Conservation (phyloP, 1,140 invertebrate species). For the Calycopis cecrops region DNA sequence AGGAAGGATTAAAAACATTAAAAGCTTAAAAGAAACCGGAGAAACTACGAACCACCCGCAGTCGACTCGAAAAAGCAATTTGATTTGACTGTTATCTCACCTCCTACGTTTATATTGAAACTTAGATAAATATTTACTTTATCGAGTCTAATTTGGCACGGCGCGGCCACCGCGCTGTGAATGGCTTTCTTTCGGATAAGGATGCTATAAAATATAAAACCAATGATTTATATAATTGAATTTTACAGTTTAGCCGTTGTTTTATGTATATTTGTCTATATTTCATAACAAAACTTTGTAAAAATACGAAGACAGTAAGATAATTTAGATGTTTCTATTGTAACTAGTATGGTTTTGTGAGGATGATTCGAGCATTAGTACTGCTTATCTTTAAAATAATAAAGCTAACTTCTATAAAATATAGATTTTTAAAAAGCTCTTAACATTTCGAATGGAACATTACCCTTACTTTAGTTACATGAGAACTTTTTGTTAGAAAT, state of each 20-base stretch:
- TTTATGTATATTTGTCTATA: background rate
- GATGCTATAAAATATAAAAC: slow-evolving; percentile 29
- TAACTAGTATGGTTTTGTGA: too few relatives aligned
- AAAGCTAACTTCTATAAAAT: too few relatives aligned
- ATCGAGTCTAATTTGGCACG: slow-evolving; percentile 71
- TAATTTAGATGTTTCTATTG: too few relatives aligned
- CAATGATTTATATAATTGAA: background rate
- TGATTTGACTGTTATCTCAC: slow-evolving; percentile 70
- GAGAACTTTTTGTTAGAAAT: too few relatives aligned
- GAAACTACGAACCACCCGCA: slow-evolving; percentile 60
- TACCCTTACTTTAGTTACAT: too few relatives aligned
- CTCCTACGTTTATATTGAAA: slow-evolving; percentile 72
- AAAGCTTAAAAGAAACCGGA: slow-evolving; percentile 53
- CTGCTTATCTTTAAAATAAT: too few relatives aligned
- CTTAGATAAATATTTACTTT: slow-evolving; percentile 72
- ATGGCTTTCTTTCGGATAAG: slow-evolving; percentile 31
- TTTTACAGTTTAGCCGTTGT: background rate
- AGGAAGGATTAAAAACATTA: slow-evolving; percentile 36
- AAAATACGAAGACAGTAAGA: too few relatives aligned
- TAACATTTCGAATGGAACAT: too few relatives aligned
- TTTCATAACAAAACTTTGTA: too few relatives aligned
- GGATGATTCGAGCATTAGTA: too few relatives aligned
- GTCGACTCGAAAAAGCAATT: slow-evolving; percentile 64
- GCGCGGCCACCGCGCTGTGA: slow-evolving; percentile 43
- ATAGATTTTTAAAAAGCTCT: too few relatives aligned